phyloP scores from a whole-genome alignment of 2,113 vertebrate genomes.

The Sterrhoptilus dennistouni region DNA sequence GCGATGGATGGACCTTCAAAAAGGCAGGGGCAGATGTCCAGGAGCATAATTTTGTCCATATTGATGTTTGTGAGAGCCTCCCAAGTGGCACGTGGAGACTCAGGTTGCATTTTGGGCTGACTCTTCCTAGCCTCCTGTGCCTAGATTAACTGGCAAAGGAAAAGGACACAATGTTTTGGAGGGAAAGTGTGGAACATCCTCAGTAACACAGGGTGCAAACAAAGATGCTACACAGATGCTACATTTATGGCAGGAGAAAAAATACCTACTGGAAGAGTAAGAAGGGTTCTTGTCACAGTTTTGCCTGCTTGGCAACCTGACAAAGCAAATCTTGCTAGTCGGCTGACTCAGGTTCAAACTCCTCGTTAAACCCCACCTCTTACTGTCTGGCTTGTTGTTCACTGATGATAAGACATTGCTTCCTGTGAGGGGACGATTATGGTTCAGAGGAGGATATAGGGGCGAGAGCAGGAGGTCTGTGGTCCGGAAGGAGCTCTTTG shows the following conservation, averaged over 20 bases:
- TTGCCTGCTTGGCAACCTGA: background rate
- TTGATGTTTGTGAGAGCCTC: background rate
- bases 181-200: fast-evolving
- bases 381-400: fast-evolving
- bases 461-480: background rate
- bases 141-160: background rate
- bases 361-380: background rate
- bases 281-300: background rate
- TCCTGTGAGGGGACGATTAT: background rate
- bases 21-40: background rate
- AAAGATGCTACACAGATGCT: background rate
- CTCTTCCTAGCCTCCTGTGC: background rate
- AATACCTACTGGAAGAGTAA: background rate
- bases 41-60: background rate
- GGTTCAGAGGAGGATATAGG: background rate
- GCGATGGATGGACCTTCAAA: background rate
- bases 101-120: background rate
- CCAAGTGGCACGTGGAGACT: background rate
- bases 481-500: background rate
- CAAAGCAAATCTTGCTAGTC: background rate
- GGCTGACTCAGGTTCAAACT: background rate
- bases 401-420: background rate
- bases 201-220: fast-evolving
- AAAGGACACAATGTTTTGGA: background rate
- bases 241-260: background rate